Evolutionary conservation across 2,888 invertebrate species (phyloP), one percentile per base, ranked within the genome.

Genomic region (Mellilla xanthometata): DNA sequence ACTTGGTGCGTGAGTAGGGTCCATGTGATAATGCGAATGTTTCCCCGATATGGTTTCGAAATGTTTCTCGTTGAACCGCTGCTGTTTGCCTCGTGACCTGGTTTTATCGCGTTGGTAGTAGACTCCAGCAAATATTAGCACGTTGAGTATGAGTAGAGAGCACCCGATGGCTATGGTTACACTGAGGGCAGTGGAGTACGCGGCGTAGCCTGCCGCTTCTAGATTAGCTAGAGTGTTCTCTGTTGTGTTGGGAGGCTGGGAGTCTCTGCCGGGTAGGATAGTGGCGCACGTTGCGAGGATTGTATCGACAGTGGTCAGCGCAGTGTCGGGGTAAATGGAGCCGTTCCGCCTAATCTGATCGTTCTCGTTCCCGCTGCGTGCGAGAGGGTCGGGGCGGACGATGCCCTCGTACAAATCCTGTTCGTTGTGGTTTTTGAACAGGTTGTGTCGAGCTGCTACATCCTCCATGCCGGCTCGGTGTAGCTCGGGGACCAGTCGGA

Each of bases 381-480:
- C 92, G 50, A 95, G 87, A n/a, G 95, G 95, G 82, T 96, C 96
- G 6, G 95, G 95, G 51, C 97, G 91, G 19, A 97, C 96, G 30
- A 95, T 92, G 33, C 97, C 97, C 74, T 97, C 97, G 85, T 97
- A 98, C 12, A 97, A 89, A 52, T 95, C 95, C 58, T 94, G 94
- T 76, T 97, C 96, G 73, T 96, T 95, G 83, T 97, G 95, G 84
- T 96, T 95, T 58, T 95, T 93, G 83, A 98, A 96, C 56, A 97
- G 92, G 82, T 98, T 97, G 86, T 97, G 96, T 32, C 95, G 91
- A 1, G 95, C 94, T 29, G 95, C 95, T 5, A 95, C 96, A 77
- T 96, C 96, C 68, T 96, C 96, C 95, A 96, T 96, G 2, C 96
- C 96, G 0, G 95, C 94, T 39, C 96, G 91, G 74, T 96, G 96